Evolutionary conservation across 2,888 invertebrate genomes (phyloP), one percentile per base, ranked within the genome.

Genomic region (Drosophila koepferae): DNA sequence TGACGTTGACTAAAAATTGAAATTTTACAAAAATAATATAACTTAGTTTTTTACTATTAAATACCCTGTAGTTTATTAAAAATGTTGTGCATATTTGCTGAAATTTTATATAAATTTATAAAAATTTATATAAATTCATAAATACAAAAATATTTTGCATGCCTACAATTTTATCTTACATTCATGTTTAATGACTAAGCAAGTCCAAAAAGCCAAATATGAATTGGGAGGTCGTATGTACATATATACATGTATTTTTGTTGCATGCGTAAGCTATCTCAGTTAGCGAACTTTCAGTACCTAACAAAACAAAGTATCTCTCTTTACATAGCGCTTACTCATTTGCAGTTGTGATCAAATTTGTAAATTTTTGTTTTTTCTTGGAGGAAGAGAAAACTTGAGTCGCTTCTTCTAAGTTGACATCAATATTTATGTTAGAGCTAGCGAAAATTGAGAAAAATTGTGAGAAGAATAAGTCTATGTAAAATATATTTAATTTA

Each of bases 1-100:
- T 64, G 75, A 49, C 54, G 64, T 59, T 65, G 53, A 40, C 69
- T 31, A 58, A 73, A 51, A 34, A 31, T 34, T 9, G n/a, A 40
- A 40, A 2, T 20, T 20, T 20, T 20, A 20, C 2, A 20, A 20
- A 38, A 38, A 38, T 38, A 14, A 38, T 48, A 43, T 3, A 54
- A n/a, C 28, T 18, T 4, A 2, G 10, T 12, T 10, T 1, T 53
- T 7, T 20, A 51, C 55, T 55, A 7, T 7, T 0, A 16, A 58
- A 77, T 62, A 76, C 51, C 18, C 51, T 51, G 8, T 34, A 20
- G 0, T 3, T 20, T 20, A 18, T 20, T 14, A 1, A 20, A 20
- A 2, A 34, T 6, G 10, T 18, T 4, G 9, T 46, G 3, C 0
- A 28, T n/a, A n/a, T 10, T 8, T 40, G 40, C 2, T 40, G 40